These are phyloP conservation scores for Helicoverpa assulta DNA, from an alignment of 2,888 invertebrate species.

Conservation along the genomic window DNA sequence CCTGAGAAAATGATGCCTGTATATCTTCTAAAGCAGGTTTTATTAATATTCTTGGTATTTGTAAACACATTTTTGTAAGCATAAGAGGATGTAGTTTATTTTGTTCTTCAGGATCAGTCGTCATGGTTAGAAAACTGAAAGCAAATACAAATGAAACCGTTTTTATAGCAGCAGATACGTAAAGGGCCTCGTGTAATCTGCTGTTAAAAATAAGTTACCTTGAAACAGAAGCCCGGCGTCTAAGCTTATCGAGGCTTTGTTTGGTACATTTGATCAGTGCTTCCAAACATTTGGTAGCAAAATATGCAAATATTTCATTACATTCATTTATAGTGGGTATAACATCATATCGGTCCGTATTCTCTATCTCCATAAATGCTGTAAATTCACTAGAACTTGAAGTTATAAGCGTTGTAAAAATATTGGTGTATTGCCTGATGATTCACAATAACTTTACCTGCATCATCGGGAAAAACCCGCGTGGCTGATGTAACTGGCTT, in stretches of 20 bases:
- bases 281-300: slow-evolving; percentile 94
- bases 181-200: too few species aligned
- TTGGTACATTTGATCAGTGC: slow-evolving; percentile 94
- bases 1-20: slow-evolving; percentile 92
- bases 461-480: slow-evolving; percentile 41
- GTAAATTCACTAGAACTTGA: neutral
- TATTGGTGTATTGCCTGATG: neutral
- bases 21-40: slow-evolving; percentile 93
- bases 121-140: slow-evolving; percentile 86
- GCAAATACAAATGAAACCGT: neutral
- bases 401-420: too few species aligned
- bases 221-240: slow-evolving; percentile 90
- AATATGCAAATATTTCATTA: slow-evolving; percentile 95
- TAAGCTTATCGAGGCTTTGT: slow-evolving; percentile 93
- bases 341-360: slow-evolving; percentile 90
- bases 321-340: slow-evolving; percentile 92
- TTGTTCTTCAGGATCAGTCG: slow-evolving; percentile 84
- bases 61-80: slow-evolving; percentile 91
- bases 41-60: slow-evolving; percentile 91
- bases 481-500: slow-evolving; percentile 46
- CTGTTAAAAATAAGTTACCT: slow-evolving; percentile 68
- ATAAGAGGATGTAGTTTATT: slow-evolving; percentile 90
- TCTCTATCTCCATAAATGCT: slow-evolving; percentile 92
- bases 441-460: slow-evolving; percentile 18
- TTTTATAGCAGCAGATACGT: neutral